Conservation (phyloP, 2,888 invertebrate species). For the Eupithecia insigniata region DNA sequence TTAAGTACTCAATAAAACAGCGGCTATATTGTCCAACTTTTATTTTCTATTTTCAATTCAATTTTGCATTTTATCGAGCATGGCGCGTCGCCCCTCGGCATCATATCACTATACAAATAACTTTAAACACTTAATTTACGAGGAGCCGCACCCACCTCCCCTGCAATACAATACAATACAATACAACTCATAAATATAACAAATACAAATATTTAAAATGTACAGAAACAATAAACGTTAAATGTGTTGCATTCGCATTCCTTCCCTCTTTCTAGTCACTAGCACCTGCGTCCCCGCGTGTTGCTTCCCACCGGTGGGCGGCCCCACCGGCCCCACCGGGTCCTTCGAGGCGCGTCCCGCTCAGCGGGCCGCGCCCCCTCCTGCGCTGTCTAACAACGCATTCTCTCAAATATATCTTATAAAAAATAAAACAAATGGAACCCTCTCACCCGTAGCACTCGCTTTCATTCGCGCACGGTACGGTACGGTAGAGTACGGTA, state of each 20-base stretch:
- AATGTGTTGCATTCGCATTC: slow-evolving; percentile 48
- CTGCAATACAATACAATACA: slow-evolving; percentile 52
- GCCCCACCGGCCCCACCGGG: not conserved
- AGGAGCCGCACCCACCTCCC: slow-evolving; percentile 48
- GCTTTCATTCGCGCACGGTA: not conserved
- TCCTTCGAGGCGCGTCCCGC: not conserved
- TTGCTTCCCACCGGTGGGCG: not conserved
- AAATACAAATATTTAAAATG: slow-evolving; percentile 70
- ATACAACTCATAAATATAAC: slow-evolving; percentile 77
- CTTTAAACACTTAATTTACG: slow-evolving; percentile 66
- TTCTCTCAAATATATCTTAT: slow-evolving; percentile 12
- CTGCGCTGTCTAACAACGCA: slow-evolving; percentile 22
- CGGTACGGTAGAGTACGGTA: not conserved
- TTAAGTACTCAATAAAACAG: slow-evolving; percentile 55
- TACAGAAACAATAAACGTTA: slow-evolving; percentile 71
- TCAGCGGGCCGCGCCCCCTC: not conserved
- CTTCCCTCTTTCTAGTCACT: slow-evolving; percentile 3
- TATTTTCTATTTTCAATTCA: slow-evolving; percentile 66
- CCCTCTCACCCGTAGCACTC: slow-evolving; percentile 9
- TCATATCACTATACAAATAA: slow-evolving; percentile 52
- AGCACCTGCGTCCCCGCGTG: slow-evolving; percentile 6
- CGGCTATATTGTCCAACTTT: slow-evolving; percentile 74
- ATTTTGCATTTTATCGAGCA: slow-evolving; percentile 54
- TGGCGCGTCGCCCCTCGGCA: slow-evolving; percentile 42
- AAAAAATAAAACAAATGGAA: slow-evolving; percentile 8